Evolutionary conservation across 2,888 invertebrate genomes (phyloP).

Genomic region (Acleris sparsana): DNA sequence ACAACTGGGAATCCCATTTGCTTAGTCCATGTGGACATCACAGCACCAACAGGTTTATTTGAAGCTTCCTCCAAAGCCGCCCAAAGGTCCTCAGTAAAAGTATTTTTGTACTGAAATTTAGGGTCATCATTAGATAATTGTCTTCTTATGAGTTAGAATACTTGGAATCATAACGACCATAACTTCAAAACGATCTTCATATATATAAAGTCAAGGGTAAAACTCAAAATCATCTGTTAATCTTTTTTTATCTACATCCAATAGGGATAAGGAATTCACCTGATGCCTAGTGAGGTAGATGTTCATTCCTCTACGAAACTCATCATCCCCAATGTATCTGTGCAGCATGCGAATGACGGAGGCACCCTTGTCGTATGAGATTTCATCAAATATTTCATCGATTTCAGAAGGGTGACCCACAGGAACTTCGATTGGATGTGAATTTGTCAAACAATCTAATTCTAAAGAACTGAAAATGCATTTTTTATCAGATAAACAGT

Average conservation of each 20-base stretch:
- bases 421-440: constrained; percentile 98
- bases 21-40: constrained; percentile 99
- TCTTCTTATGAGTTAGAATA: not conserved
- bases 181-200: not conserved
- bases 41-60: constrained; percentile 92
- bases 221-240: not conserved
- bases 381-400: constrained; percentile 98
- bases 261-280: constrained; percentile 51
- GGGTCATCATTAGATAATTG: not conserved
- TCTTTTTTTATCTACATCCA: constrained; percentile 4
- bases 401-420: constrained; percentile 97
- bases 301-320: constrained; percentile 96
- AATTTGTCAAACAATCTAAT: constrained; percentile 94
- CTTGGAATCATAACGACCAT: no score
- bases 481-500: constrained; percentile 10
- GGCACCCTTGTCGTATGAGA: constrained; percentile 98
- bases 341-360: constrained; percentile 97
- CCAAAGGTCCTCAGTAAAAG: constrained; percentile 97
- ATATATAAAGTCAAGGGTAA: constrained; percentile 18
- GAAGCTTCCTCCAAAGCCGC: constrained; percentile 93
- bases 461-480: constrained; percentile 87
- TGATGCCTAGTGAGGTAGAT: constrained; percentile 93
- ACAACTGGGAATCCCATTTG: constrained; percentile 96
- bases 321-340: constrained; percentile 95
- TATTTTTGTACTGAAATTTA: constrained; percentile 90